Evolutionary conservation across 2,113 vertebrate genomes (phyloP).

Genomic region (Sus scrofa): DNA sequence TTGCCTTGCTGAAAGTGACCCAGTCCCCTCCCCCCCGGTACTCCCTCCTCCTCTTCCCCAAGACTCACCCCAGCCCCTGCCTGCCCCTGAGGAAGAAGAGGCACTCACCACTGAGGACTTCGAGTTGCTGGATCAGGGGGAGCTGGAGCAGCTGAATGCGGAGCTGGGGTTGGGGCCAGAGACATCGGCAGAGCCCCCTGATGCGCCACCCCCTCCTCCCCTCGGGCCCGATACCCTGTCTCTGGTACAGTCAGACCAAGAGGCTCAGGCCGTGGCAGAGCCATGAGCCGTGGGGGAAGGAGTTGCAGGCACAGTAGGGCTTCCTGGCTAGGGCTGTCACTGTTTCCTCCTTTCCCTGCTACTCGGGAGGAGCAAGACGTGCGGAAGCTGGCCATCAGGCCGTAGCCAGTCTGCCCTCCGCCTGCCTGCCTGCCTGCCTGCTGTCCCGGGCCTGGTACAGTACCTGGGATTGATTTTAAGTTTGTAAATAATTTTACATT

Average conservation of each 20-base stretch:
- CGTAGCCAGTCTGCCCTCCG: slow-evolving; percentile 42
- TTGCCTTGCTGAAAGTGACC: slow-evolving; percentile 88
- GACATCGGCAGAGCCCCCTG: slow-evolving; percentile 72
- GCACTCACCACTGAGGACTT: slow-evolving; percentile 95
- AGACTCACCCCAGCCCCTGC: slow-evolving; percentile 79
- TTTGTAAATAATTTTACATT: slow-evolving; percentile 81
- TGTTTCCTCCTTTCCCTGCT: slow-evolving; percentile 43
- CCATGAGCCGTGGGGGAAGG: slow-evolving; percentile 63
- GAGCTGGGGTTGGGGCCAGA: slow-evolving; percentile 90
- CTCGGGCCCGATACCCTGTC: slow-evolving; percentile 57
- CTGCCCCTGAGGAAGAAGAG: slow-evolving; percentile 85
- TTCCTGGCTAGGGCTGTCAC: slow-evolving; percentile 49
- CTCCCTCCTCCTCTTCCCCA: slow-evolving; percentile 87
- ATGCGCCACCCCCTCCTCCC: slow-evolving; percentile 30
- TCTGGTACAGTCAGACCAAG: slow-evolving; percentile 77
- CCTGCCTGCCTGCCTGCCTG: slow-evolving; percentile 59
- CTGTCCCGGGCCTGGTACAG: slow-evolving; percentile 58
- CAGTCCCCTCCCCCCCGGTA: slow-evolving; percentile 84
- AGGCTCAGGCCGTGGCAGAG: slow-evolving; percentile 61
- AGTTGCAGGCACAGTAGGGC: slow-evolving; percentile 70
- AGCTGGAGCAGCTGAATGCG: slow-evolving; percentile 95
- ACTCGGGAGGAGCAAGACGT: background rate
- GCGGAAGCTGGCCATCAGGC: slow-evolving; percentile 41
- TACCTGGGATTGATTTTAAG: slow-evolving; percentile 75
- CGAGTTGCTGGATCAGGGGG: slow-evolving; percentile 99